Base-by-base conservation (phyloP, 2,113 vertebrate species). In the zebrafish (Danio rerio) region DNA sequence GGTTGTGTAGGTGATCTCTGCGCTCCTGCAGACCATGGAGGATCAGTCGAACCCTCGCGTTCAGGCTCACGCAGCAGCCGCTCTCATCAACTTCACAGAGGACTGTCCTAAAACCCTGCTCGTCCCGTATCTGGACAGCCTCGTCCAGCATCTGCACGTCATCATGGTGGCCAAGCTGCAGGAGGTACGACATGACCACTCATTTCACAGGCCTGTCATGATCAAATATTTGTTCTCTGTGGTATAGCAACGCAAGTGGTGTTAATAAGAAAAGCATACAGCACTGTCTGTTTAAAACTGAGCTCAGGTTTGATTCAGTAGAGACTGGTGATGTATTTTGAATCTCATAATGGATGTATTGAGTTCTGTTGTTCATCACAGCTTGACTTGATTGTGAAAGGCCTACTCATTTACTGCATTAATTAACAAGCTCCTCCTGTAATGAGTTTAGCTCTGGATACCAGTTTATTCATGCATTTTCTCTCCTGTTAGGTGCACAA, bases 11-110 rank as follows among this genome's bases (percentile, higher is more conserved):
- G 98, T 99, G 58, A 99, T 99, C 88, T 95, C 95, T 11, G 95
- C 95, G 6, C 94, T 99, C 84, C 92, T 99, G 6, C 96, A 97
- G 91, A 99, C 98, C 56, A 98, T 99, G 96, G 96, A 99, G 87
- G 97, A 99, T 91, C 97, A 98, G 91, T 95, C 93, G 59, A 97
- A 98, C 88, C 98, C 98, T 1, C 93, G 98, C 5, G 98, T 99
- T 69, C 98, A 99, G 91, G 98, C 98, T 10, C 98, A 99, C 0
- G 98, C 98, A 0, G 98, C 98, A 0, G 97, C 98, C 0, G 98
- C 98, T 0, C 96, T 99, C 80, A 99, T 99, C 61, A 99, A 99
- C 88, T 99, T 99, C 80, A 99, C 98, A 2, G 98, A 99, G 89
- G 98, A 99, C 90, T 99, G 98, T 86, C 98, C 98, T 85, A 99